Evolutionary conservation across 2,113 vertebrate genomes (phyloP).

Genomic region (Naja naja): DNA sequence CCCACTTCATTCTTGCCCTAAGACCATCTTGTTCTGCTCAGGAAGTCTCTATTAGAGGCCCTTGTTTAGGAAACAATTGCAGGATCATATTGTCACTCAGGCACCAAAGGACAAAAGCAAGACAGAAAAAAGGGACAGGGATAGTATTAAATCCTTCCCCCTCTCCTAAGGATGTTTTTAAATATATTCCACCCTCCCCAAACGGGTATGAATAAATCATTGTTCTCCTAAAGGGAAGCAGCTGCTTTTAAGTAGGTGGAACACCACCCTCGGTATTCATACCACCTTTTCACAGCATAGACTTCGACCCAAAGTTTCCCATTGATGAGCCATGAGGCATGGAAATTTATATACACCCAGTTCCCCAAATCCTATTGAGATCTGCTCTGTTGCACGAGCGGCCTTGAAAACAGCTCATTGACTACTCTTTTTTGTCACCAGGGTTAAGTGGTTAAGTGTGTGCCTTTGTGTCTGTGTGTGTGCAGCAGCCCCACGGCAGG

Average conservation of each 20-base stretch:
- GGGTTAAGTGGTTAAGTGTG: constrained; percentile 82
- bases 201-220: constrained; percentile 79
- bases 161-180: constrained; percentile 3
- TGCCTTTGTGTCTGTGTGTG: constrained; percentile 54
- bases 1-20: neutral
- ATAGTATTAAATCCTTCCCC: constrained; percentile 14
- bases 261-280: constrained; percentile 40
- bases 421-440: constrained; percentile 74
- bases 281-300: constrained; percentile 67
- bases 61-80: neutral
- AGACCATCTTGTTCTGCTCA: constrained; percentile 8
- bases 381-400: constrained; percentile 70
- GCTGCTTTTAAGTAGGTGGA: constrained; percentile 66
- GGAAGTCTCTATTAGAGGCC: constrained; percentile 7
- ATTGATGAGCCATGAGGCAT: constrained; percentile 68
- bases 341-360: constrained; percentile 78
- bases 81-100: constrained; percentile 20
- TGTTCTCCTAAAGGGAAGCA: constrained; percentile 76
- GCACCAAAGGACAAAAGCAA: constrained; percentile 2
- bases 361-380: constrained; percentile 76
- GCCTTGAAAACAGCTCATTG: constrained; percentile 70
- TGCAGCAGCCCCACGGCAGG: neutral
- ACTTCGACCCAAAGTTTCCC: constrained; percentile 64
- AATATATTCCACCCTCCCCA: constrained; percentile 42
- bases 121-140: neutral